Evolutionary conservation across 2,113 vertebrate genomes (phyloP).

Genomic region (Trematomus loennbergii): DNA sequence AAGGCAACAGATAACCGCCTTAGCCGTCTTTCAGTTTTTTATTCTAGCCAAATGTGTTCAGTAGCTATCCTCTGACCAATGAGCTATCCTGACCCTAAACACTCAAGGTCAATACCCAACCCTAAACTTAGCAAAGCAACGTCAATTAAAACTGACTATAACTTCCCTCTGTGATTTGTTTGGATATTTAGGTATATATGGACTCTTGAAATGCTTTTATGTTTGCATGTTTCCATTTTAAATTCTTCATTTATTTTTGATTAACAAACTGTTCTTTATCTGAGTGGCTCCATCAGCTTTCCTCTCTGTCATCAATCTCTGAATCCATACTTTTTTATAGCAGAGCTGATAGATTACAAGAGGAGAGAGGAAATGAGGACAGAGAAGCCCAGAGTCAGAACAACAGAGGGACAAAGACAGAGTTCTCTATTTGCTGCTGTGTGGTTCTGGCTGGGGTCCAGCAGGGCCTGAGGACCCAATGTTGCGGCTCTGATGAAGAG

Average conservation of each 20-base stretch:
- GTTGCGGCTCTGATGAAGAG: conserved; percentile 71
- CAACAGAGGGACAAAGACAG: conserved; percentile 20
- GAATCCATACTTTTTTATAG: neutral
- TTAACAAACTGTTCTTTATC: neutral
- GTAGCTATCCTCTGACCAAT: too few species aligned
- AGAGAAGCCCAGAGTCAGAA: neutral
- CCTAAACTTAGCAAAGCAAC: too few species aligned
- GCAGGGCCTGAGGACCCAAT: conserved; percentile 49
- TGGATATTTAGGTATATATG: neutral
- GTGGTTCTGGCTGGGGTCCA: conserved; percentile 60
- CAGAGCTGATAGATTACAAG: conserved; percentile 22
- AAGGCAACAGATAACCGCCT: neutral
- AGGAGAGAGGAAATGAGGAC: neutral
- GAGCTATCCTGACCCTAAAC: too few species aligned
- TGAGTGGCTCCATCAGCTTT: neutral
- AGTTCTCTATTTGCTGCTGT: conserved; percentile 41
- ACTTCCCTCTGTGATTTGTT: neutral
- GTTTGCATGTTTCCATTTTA: conserved; percentile 20
- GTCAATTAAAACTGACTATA: too few species aligned
- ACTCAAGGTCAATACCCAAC: too few species aligned
- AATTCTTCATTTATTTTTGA: neutral
- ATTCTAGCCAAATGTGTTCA: too few species aligned
- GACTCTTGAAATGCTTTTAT: neutral
- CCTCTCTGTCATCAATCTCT: neutral
- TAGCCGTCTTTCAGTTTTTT: too few species aligned